Evolutionary conservation across 2,888 invertebrate genomes (phyloP), one percentile per base, ranked within the genome.

Genomic region (Zootermopsis nevadensis): DNA sequence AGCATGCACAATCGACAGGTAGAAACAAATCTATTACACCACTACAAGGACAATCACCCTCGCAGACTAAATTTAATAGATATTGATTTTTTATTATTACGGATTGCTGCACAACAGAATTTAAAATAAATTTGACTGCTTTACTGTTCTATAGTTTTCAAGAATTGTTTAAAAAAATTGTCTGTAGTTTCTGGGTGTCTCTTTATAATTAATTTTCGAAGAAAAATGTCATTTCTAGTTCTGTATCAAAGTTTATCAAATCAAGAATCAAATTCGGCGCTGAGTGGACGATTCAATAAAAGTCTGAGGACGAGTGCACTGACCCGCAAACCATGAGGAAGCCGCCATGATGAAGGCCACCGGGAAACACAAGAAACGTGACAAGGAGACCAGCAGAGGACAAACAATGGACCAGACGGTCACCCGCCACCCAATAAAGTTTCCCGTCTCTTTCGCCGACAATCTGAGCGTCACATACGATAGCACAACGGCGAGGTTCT

Each of bases 341-440:
- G 69, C 30, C 22, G 19, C 69, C 15, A 69, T 33, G 33, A 33
- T 33, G 69, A 31, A 69, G 69, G 12, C 48, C 1, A 15, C 38
- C 4, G 38, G 38, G 67, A 67, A 67, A 27, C n/a, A 33, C 15
- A 69, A 19, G 33, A 69, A 69, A 69, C 3, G 1, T n/a, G n/a
- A 19, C 48, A 48, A 1, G 19, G 48, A 60, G n/a, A 69, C 69
- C 31, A 33, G 33, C 69, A 22, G 8, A 33, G 33, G 15, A 33
- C 69, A 69, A 69, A 33, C 69, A 69, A 69, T 69, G 22, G 69
- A 30, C 27, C 69, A 69, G n/a, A n/a, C n/a, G n/a, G 69, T 69
- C 69, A 69, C 30, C 69, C 15, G 24, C 30, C 69, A 31, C 19
- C 33, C 33, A 69, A 33, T 66, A 66, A 67, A 69, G 69, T 69